Conservation (phyloP, 35 echinoderm and acorn worm species). For the Ptychodera flava region DNA sequence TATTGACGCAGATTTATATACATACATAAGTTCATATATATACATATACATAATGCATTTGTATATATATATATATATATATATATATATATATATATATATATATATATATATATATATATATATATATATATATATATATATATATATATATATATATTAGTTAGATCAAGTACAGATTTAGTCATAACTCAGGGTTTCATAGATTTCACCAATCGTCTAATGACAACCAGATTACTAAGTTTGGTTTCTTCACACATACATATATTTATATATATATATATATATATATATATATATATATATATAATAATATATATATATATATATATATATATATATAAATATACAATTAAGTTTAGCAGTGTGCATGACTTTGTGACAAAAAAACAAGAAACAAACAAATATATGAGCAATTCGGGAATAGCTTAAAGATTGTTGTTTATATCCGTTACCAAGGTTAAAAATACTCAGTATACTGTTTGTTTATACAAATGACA, state of each 20-base stretch:
- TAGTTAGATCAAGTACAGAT: no score
- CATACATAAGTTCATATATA: background rate
- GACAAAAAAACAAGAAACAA: no score
- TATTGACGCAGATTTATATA: background rate
- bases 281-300: constrained; percentile 3
- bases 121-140: constrained; percentile 3
- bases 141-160: background rate
- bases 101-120: constrained; percentile 3
- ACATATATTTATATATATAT: background rate
- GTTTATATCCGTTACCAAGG: no score
- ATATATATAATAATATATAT: background rate
- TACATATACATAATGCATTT: background rate
- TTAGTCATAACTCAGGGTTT: no score
- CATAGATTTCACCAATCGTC: no score
- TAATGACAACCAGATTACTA: no score
- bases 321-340: background rate
- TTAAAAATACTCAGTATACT: no score
- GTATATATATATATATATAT: background rate
- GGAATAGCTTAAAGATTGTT: no score
- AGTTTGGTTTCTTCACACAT: background rate
- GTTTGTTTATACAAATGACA: no score
- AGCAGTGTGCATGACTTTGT: no score
- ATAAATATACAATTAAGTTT: background rate
- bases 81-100: constrained; percentile 3
- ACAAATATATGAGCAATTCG: no score